phyloP scores from a whole-genome alignment of 1,140 invertebrate genomes.

The Papilio aristodemus region DNA sequence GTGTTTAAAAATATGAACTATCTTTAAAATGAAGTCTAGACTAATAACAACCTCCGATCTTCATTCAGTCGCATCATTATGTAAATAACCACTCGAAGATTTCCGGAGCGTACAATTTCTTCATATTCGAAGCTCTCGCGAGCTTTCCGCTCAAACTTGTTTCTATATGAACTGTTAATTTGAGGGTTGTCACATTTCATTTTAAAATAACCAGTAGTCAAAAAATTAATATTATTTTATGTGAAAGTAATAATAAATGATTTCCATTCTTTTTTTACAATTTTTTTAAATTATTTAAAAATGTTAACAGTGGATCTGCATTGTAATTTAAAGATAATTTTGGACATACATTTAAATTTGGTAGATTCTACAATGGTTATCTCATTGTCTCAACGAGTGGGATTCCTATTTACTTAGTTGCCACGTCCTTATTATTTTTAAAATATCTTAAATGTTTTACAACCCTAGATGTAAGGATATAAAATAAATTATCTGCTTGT shows the following conservation, averaged over 20 bases:
- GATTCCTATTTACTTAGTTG: no score
- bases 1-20: no score
- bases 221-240: background rate
- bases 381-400: no score
- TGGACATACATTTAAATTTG: no score
- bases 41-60: background rate
- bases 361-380: no score
- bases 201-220: background rate
- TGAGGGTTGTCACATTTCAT: conserved; percentile 14
- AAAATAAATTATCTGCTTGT: conserved; percentile 1
- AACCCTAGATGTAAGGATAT: background rate
- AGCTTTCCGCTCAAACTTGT: conserved; percentile 6
- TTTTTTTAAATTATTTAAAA: background rate
- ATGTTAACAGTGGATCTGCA: no score
- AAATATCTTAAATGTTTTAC: background rate
- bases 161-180: conserved; percentile 20
- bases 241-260: background rate
- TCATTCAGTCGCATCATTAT: conserved; percentile 2
- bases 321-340: no score
- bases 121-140: conserved; percentile 16
- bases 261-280: no score
- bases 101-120: conserved; percentile 29
- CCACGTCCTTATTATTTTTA: no score
- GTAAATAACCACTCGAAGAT: conserved; percentile 2
- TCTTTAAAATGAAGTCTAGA: conserved; percentile 10